Evolutionary conservation across 1,140 invertebrate species (phyloP), one percentile per base, ranked within the genome.

Genomic region (Pseudomyrmex pallidus): DNA sequence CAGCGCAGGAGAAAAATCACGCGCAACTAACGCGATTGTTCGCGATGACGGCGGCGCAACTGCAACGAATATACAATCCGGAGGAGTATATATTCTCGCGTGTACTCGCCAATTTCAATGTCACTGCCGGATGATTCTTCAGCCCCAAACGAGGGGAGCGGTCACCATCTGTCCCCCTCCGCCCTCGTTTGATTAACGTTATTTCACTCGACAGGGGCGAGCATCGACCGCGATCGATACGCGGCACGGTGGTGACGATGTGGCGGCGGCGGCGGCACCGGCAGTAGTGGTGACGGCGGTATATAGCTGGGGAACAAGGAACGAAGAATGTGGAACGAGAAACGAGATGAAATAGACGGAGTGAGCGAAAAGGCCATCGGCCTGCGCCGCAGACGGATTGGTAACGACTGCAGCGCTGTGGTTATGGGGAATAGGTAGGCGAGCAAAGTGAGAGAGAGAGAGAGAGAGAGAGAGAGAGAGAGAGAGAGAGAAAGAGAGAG

Each of bases 221-320:
- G 54, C 76, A 80, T 80, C 76, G 76, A 80, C 76, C 54, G 54
- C 76, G 66, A 80, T 80, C 76, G 76, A 80, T 80, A 80, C 66
- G 17, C 20, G 64, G 20, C 64, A 44, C 74, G 25, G 3, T 25
- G 25, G 25, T 25, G 25, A 25, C 25, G 25, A 25, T 25, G 25
- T 25, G 46, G 61, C 61, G 73, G 46, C 17, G 73, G 48, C 59
- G 61, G 10, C 7, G 3, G 20, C 1, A 10, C 57, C 22, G 20
- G 56, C 10, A 22, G 25, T 25, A n/a, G 35, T 9, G 72, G 17
- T 44, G 44, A 35, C 35, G 35, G 35, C 35, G 20, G 20, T 78
- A 67, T 78, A 67, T 68, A 77, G 74, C 67, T 52, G 57, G 50
- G 74, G 67, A 67, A 52, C 54, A 66, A 68, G 64, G 35, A 35